Evolutionary conservation across 2,888 invertebrate genomes (phyloP).

Genomic region (Tiliacea citrago): DNA sequence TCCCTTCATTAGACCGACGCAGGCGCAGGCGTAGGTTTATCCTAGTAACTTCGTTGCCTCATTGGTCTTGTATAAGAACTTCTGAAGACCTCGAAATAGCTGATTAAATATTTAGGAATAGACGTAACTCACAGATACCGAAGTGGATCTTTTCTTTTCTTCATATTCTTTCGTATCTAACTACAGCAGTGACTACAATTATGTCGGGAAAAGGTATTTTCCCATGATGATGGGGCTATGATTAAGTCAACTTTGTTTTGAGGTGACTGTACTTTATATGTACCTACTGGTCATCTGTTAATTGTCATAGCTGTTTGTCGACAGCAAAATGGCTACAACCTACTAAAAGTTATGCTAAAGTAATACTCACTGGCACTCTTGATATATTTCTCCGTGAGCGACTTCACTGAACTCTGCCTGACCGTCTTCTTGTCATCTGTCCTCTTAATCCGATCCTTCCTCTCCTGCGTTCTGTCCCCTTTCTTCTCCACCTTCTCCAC

Average conservation of each 20-base stretch:
- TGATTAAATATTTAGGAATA: background rate
- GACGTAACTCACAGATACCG: too few relatives aligned
- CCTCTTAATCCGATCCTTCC: conserved; percentile 68
- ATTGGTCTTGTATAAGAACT: conserved; percentile 52
- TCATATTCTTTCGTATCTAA: background rate
- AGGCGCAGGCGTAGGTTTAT: conserved; percentile 26
- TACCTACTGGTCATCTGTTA: background rate
- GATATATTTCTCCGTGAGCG: conserved; percentile 94
- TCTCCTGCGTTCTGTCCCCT: conserved; percentile 69
- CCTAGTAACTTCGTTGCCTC: conserved; percentile 38
- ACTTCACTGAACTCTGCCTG: conserved; percentile 94
- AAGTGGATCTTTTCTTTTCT: too few relatives aligned
- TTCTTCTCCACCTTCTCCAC: conserved; percentile 70
- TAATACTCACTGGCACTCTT: conserved; percentile 91
- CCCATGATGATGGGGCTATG: conserved; percentile 8
- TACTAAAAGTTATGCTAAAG: background rate
- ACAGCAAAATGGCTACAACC: background rate
- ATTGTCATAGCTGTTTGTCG: background rate
- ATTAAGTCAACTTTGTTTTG: conserved; percentile 10
- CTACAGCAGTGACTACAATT: background rate
- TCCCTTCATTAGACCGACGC: conserved; percentile 58
- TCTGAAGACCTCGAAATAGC: background rate
- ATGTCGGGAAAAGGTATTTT: conserved; percentile 3
- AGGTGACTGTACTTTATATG: conserved; percentile 12
- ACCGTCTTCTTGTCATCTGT: conserved; percentile 87